phyloP scores from a whole-genome alignment of 2,797 vertebrate genomes.

The Phyllotis vaccarum region DNA sequence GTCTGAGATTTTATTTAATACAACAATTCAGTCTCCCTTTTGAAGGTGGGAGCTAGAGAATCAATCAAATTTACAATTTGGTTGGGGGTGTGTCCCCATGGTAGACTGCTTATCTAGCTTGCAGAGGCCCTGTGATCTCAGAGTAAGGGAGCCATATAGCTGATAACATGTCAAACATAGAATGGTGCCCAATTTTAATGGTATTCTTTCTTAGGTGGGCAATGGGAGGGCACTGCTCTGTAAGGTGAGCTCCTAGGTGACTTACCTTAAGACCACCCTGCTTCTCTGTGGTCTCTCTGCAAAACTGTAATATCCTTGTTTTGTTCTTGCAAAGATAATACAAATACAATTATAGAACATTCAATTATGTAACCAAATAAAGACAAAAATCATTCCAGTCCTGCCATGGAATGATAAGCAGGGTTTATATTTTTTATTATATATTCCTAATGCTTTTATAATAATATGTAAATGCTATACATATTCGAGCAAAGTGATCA shows the following conservation, averaged over 20 bases:
- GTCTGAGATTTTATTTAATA: slow-evolving; percentile 33
- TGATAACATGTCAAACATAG: not conserved
- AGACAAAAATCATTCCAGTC: slow-evolving; percentile 45
- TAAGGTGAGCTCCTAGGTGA: not conserved
- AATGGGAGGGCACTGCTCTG: not conserved
- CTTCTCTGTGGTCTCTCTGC: not conserved
- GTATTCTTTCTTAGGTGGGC: slow-evolving; percentile 3
- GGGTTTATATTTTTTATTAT: slow-evolving; percentile 25
- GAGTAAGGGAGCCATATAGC: not conserved
- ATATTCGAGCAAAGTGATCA: slow-evolving; percentile 12
- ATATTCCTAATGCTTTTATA: slow-evolving; percentile 26
- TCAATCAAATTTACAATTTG: slow-evolving; percentile 28
- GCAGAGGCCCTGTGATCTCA: not conserved
- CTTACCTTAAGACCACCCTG: not conserved
- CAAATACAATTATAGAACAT: not conserved
- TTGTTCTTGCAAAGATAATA: slow-evolving; percentile 55
- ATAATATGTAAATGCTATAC: not conserved
- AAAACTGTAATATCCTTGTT: not conserved
- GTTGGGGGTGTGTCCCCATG: not conserved
- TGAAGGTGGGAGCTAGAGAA: not conserved
- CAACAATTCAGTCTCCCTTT: slow-evolving; percentile 3
- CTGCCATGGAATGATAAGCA: not conserved
- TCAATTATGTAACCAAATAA: slow-evolving; percentile 20
- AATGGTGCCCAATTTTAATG: not conserved
- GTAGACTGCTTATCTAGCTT: not conserved